A percentile compares a stretch with the other conserved stretches of the same genome.
These are phyloP conservation scores for Galaxias olidus DNA, from an alignment of 2,797 vertebrate genomes.

Conservation along the genomic window DNA sequence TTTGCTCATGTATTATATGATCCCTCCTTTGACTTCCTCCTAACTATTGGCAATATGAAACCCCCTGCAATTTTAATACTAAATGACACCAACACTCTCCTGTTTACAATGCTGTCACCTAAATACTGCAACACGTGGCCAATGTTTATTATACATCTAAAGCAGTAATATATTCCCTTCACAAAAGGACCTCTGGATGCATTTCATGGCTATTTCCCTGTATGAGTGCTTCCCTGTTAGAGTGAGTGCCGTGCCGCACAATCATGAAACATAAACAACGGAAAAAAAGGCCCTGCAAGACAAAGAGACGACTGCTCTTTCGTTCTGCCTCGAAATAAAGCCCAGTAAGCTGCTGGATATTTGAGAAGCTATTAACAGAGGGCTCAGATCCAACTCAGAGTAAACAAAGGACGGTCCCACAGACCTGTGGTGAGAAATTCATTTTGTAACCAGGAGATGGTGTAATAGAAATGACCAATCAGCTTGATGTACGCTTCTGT, in stretches of 20 bases:
- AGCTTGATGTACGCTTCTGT: too few species aligned
- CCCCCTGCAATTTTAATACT: slow-evolving; percentile 54
- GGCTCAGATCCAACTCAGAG: slow-evolving; percentile 37
- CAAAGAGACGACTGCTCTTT: slow-evolving; percentile 63
- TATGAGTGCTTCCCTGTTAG: slow-evolving; percentile 47
- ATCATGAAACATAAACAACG: slow-evolving; percentile 77
- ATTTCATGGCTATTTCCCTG: slow-evolving; percentile 25
- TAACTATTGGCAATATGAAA: slow-evolving; percentile 43
- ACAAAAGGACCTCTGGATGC: slow-evolving; percentile 23
- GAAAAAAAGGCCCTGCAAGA: slow-evolving; percentile 65
- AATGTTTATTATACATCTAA: slow-evolving; percentile 1
- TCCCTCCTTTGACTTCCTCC: slow-evolving; percentile 14
- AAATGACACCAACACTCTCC: slow-evolving; percentile 1
- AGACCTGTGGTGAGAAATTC: slow-evolving; percentile 25
- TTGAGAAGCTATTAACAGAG: slow-evolving; percentile 56
- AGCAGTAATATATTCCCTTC: slow-evolving; percentile 11
- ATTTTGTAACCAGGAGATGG: slow-evolving; percentile 22
- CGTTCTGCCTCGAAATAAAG: slow-evolving; percentile 37
- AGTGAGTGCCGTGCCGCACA: slow-evolving; percentile 55
- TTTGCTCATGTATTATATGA: slow-evolving; percentile 6
- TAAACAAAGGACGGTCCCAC: slow-evolving; percentile 46
- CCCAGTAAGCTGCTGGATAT: slow-evolving; percentile 55
- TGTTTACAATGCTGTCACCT: slow-evolving; percentile 4
- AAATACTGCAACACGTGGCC: slow-evolving; percentile 18
- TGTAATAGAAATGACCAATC: slow-evolving; percentile 37